A percentile compares a stretch with the other conserved stretches of the same genome.
phyloP scores from a whole-genome alignment of 2,888 invertebrate genomes.

The Digitonthophagus gazella region DNA sequence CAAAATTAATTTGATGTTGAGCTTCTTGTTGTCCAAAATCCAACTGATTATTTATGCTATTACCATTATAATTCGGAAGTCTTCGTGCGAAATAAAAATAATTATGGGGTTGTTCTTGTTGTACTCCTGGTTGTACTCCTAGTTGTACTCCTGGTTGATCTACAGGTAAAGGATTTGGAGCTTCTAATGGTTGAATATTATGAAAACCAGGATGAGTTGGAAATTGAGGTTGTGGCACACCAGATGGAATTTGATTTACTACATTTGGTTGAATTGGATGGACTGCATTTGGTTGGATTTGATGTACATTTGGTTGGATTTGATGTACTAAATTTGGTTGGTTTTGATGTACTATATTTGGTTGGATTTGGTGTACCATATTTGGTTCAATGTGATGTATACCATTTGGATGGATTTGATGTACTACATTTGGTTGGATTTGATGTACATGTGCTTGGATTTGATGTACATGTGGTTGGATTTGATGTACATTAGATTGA shows the following conservation, averaged over 20 bases:
- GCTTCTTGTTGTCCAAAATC: conserved; percentile 6
- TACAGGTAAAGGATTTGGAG: background rate
- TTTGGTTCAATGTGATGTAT: background rate
- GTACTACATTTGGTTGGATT: too few species aligned
- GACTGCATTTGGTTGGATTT: background rate
- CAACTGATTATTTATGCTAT: conserved; percentile 4
- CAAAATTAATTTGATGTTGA: conserved; percentile 1
- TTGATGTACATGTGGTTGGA: too few species aligned
- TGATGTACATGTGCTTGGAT: too few species aligned
- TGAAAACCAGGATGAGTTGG: background rate
- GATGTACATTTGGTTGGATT: background rate
- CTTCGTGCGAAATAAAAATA: conserved; percentile 8
- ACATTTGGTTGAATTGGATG: background rate
- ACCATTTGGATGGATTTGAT: background rate
- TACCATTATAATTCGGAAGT: background rate
- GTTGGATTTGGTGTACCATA: background rate
- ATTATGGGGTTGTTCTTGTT: conserved; percentile 8
- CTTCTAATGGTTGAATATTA: background rate
- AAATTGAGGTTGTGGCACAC: background rate
- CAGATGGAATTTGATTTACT: background rate
- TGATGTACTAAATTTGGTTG: background rate
- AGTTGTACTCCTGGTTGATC: conserved; percentile 2
- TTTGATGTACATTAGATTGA: too few species aligned
- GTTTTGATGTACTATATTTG: background rate
- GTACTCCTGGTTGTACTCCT: conserved; percentile 1